Conservation (phyloP, 2,888 invertebrate genomes). For the Sthenelais limicola region DNA sequence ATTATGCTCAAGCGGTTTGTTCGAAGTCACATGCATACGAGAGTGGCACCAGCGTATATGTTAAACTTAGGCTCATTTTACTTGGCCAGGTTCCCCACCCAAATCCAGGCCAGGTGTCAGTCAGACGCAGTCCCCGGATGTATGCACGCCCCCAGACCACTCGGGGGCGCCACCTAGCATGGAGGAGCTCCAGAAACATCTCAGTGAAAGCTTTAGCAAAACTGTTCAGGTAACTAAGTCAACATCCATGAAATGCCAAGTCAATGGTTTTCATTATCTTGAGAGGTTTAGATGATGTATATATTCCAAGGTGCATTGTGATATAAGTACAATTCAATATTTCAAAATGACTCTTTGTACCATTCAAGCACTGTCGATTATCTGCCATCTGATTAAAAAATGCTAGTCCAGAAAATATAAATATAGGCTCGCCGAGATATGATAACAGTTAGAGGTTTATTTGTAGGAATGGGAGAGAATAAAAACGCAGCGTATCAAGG, state of each 20-base stretch:
- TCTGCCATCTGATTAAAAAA: too few relatives aligned
- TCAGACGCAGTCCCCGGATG: constrained; percentile 33
- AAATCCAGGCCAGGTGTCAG: constrained; percentile 28
- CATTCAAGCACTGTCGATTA: too few relatives aligned
- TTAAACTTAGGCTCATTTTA: too few relatives aligned
- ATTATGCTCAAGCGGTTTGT: too few relatives aligned
- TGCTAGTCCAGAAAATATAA: too few relatives aligned
- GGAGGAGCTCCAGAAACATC: constrained; percentile 75
- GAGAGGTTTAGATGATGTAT: background rate
- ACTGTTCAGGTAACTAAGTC: constrained; percentile 89
- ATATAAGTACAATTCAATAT: too few relatives aligned
- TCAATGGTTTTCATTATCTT: background rate
- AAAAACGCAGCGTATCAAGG: constrained; percentile 33
- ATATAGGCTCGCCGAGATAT: too few relatives aligned
- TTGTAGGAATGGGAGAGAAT: constrained; percentile 35
- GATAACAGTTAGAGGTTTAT: too few relatives aligned
- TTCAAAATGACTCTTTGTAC: too few relatives aligned
- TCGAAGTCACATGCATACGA: too few relatives aligned
- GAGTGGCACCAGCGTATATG: too few relatives aligned
- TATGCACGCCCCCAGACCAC: constrained; percentile 26
- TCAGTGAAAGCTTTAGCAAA: constrained; percentile 87
- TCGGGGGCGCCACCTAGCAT: constrained; percentile 57
- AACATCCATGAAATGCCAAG: background rate
- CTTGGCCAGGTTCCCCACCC: constrained; percentile 36
- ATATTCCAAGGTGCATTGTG: background rate